phyloP scores from a whole-genome alignment of 2,888 invertebrate genomes.

The Dione juno region DNA sequence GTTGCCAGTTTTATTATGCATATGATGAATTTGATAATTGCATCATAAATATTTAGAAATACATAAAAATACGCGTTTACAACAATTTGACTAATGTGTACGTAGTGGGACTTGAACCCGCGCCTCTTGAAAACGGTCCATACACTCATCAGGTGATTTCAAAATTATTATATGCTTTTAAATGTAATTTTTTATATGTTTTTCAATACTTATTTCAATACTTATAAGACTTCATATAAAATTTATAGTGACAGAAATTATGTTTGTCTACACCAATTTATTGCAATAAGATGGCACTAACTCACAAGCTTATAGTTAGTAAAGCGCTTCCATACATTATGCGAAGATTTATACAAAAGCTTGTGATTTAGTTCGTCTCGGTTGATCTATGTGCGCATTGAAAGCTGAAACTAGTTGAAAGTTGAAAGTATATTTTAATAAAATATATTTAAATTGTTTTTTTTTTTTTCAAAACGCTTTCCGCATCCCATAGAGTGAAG shows the following conservation, averaged over 20 bases:
- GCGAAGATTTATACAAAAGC: slow-evolving; percentile 30
- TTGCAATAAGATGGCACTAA: slow-evolving; percentile 30
- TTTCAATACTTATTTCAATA: not conserved
- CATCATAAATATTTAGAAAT: too few species aligned
- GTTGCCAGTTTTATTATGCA: too few species aligned
- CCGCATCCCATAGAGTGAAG: not conserved
- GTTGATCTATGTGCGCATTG: slow-evolving; percentile 23
- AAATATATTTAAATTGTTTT: not conserved
- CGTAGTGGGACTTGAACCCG: too few species aligned
- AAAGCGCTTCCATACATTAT: slow-evolving; percentile 30
- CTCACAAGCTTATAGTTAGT: slow-evolving; percentile 31
- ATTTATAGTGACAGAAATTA: slow-evolving; percentile 15
- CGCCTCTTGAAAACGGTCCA: too few species aligned
- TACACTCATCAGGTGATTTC: too few species aligned
- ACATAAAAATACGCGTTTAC: too few species aligned
- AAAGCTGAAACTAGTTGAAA: slow-evolving; percentile 14
- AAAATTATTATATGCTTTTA: too few species aligned
- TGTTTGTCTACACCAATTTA: slow-evolving; percentile 26
- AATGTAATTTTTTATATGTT: too few species aligned
- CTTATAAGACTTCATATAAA: slow-evolving; percentile 1
- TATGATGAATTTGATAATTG: too few species aligned
- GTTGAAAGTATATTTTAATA: not conserved
- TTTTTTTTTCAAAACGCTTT: not conserved
- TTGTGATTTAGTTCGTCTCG: slow-evolving; percentile 26
- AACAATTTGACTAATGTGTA: too few species aligned